A percentile compares a stretch with the other conserved stretches of the same genome.
Evolutionary conservation across 2,113 vertebrate species (phyloP).

Genomic region (Cromileptes altivelis): DNA sequence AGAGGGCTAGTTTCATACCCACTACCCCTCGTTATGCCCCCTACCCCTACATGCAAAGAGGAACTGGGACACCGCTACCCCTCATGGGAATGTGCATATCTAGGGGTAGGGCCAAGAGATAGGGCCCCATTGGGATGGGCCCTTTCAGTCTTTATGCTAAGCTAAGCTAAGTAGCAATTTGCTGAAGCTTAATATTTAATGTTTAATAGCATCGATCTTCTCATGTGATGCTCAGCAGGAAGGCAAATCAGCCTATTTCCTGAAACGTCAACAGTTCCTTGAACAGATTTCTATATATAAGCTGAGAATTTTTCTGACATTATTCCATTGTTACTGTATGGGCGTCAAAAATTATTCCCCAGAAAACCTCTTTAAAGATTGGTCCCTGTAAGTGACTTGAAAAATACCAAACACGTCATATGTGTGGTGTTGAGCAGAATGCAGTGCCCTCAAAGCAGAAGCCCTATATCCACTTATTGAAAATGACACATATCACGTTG

Average conservation of each 20-base stretch:
- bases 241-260: background rate
- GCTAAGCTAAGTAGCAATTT: background rate
- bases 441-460: conserved; percentile 28
- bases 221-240: background rate
- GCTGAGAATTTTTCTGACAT: background rate
- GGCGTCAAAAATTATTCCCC: background rate
- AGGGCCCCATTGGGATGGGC: no score
- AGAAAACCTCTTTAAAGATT: conserved; percentile 1
- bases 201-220: background rate
- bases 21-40: no score
- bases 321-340: background rate
- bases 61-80: no score
- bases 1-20: no score
- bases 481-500: conserved; percentile 56
- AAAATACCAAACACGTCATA: conserved; percentile 8
- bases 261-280: background rate
- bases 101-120: no score
- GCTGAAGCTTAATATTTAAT: background rate
- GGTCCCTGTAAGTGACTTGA: background rate
- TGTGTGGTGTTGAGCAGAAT: conserved; percentile 19
- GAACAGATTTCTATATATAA: background rate
- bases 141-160: background rate
- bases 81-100: no score
- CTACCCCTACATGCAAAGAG: no score
- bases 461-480: conserved; percentile 46